phyloP scores from a whole-genome alignment of 2,888 invertebrate species.

The Antitype chi region DNA sequence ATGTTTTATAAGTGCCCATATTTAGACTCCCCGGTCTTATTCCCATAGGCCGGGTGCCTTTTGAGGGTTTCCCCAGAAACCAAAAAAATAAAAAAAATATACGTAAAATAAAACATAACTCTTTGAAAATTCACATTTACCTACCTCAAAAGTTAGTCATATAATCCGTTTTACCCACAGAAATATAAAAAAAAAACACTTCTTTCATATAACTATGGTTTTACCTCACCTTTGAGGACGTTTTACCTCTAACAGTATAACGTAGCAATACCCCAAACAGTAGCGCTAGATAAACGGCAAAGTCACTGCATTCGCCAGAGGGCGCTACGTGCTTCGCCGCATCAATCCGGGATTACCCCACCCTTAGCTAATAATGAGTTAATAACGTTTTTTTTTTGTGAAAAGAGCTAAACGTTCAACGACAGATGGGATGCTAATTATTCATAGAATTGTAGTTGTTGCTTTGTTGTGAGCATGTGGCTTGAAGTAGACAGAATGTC shows the following conservation, averaged over 20 bases:
- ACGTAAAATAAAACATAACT: background rate
- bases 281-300: conserved; percentile 11
- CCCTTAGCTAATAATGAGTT: conserved; percentile 58
- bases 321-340: conserved; percentile 58
- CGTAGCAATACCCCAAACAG: background rate
- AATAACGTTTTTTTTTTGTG: conserved; percentile 58
- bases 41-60: too few species aligned
- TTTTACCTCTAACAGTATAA: too few species aligned
- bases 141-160: background rate
- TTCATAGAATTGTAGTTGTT: conserved; percentile 16
- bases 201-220: too few species aligned
- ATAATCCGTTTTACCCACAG: too few species aligned
- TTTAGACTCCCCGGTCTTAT: too few species aligned
- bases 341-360: conserved; percentile 60
- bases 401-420: conserved; percentile 27
- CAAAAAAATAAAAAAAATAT: too few species aligned
- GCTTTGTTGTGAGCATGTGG: conserved; percentile 21
- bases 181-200: too few species aligned
- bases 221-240: background rate
- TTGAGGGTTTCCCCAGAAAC: too few species aligned
- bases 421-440: conserved; percentile 56
- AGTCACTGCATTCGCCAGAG: conserved; percentile 29
- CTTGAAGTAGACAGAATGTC: background rate
- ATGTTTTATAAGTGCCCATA: too few species aligned
- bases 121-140: background rate